Conservation (phyloP, 1,140 invertebrate species). For the Solenopsis invicta region DNA sequence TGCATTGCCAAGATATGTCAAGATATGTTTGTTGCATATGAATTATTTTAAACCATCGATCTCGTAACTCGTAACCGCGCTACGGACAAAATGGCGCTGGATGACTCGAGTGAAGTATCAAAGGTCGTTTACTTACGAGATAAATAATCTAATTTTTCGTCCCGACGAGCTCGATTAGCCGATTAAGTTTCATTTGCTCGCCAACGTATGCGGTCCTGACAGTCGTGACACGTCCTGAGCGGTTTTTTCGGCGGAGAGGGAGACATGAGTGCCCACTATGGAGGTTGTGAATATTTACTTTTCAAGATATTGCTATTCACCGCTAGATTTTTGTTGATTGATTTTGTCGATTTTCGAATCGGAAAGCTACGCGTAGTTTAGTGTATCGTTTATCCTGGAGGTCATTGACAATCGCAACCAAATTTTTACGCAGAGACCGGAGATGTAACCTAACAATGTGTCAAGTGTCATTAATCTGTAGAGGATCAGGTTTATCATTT, state of each 20-base stretch:
- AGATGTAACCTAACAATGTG: neutral
- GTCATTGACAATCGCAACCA: neutral
- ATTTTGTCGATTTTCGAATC: neutral
- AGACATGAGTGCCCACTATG: constrained; percentile 83
- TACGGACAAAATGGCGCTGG: constrained; percentile 80
- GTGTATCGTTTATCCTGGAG: neutral
- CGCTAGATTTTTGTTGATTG: neutral
- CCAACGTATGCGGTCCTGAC: constrained; percentile 52
- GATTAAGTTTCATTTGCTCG: neutral
- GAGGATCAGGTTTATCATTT: neutral
- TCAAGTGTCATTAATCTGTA: neutral
- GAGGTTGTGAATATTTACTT: constrained; percentile 78
- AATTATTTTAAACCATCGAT: constrained; percentile 52
- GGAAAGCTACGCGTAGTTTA: neutral
- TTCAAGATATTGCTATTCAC: constrained; percentile 4
- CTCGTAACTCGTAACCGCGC: neutral
- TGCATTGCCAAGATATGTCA: neutral
- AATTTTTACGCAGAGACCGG: neutral
- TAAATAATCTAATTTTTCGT: constrained; percentile 63
- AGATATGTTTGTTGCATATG: neutral
- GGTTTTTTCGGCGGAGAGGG: constrained; percentile 23
- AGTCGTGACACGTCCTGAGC: constrained; percentile 36
- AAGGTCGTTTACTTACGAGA: constrained; percentile 76
- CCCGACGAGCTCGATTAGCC: neutral
- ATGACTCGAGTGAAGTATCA: constrained; percentile 81